Evolutionary conservation across 2,888 invertebrate species (phyloP), one percentile per base, ranked within the genome.

Genomic region (Odontothrips loti): DNA sequence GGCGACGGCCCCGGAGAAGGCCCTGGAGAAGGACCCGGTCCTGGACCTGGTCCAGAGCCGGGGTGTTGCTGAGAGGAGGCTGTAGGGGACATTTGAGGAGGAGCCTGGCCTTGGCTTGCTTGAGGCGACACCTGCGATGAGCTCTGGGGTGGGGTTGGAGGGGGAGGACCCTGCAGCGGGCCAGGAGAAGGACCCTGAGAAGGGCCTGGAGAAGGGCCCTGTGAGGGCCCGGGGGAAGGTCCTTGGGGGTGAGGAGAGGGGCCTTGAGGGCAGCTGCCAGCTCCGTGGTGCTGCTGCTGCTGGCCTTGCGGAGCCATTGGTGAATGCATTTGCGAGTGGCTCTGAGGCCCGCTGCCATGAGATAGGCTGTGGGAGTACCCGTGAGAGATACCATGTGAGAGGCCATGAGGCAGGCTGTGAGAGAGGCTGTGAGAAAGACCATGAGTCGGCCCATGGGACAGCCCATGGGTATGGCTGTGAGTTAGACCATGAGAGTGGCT

Each of bases 281-380:
- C 34, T 6, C 34, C 34, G 34, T 43, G 34, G 34, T 43, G 34
- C 34, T 43, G 34, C 34, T 43, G 34, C 34, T 43, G 34, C 68
- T 75, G 68, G 68, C 68, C 9, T 23, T 75, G 68, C 12, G 68
- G 27, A 23, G 68, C 11, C 68, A 75, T 75, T 75, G n/a, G 68
- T 23, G 68, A 75, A 75, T 75, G 68, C 68, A 75, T 23, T 27
- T 75, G 68, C 12, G 68, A 75, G 27, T 75, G 68, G 27, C 68
- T 27, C 27, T 75, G 68, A 27, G 68, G 68, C 12, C n/a, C n/a
- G n/a, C n/a, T n/a, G n/a, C 68, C 68, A 27, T 75, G 68, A 27
- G 68, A 75, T 0, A 75, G 68, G 68, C 68, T 75, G 68, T 75
- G 68, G 12, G 68, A 9, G 12, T 75, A 75, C 9, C 68, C 68